Percentiles rank a stretch among this genome's conserved stretches.
Conservation (phyloP, 2,888 invertebrate species). For the Rugalucina vietnamica region DNA sequence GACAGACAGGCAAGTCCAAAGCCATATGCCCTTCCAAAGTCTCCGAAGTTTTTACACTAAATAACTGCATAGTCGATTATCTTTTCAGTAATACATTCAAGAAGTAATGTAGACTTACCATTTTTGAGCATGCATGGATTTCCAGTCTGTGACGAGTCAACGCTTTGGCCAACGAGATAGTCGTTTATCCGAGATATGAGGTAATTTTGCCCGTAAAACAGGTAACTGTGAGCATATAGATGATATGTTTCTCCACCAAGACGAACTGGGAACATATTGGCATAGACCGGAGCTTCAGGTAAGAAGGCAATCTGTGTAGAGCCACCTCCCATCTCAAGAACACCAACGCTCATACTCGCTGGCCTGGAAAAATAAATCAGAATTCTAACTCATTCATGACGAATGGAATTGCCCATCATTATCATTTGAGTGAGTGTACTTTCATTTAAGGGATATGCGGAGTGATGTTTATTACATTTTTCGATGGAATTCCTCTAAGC, state of each 20-base stretch:
- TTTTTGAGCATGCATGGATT: slow-evolving; percentile 79
- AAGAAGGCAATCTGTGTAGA: slow-evolving; percentile 85
- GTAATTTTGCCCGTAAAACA: slow-evolving; percentile 79
- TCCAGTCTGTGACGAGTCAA: slow-evolving; percentile 7
- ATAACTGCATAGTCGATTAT: too few species aligned
- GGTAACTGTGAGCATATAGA: slow-evolving; percentile 82
- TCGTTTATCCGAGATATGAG: slow-evolving; percentile 69
- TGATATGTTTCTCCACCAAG: slow-evolving; percentile 75
- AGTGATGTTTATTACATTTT: too few species aligned
- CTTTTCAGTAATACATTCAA: too few species aligned
- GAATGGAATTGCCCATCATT: too few species aligned
- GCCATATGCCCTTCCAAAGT: too few species aligned
- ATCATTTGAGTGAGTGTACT: too few species aligned
- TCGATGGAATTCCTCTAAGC: too few species aligned
- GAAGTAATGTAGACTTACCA: slow-evolving; percentile 62
- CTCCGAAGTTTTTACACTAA: too few species aligned
- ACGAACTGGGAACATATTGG: slow-evolving; percentile 79
- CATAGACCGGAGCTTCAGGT: slow-evolving; percentile 76
- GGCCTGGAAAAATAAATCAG: slow-evolving; percentile 50
- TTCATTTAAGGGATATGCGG: neutral
- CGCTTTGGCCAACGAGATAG: slow-evolving; percentile 27
- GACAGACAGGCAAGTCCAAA: too few species aligned
- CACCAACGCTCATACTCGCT: slow-evolving; percentile 81
- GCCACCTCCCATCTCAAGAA: slow-evolving; percentile 86
- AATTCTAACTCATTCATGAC: too few species aligned